phyloP scores from a whole-genome alignment of 2,797 vertebrate genomes.

The Nannoperca obscura region DNA sequence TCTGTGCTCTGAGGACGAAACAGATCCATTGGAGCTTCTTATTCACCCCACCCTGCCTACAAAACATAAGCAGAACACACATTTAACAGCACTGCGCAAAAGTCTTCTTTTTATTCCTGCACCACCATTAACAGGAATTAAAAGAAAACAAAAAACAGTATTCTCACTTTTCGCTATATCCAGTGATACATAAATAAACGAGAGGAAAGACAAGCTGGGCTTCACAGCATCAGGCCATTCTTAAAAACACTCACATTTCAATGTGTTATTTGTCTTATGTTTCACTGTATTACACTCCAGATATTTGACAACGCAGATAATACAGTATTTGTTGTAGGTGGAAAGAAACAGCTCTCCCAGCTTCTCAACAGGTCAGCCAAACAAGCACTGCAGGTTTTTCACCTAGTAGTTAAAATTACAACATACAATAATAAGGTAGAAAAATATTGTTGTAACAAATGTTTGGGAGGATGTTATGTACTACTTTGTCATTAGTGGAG shows the following conservation, averaged over 20 bases:
- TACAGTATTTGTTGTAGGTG: conserved; percentile 3
- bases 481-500: conserved; percentile 85
- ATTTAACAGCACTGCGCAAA: conserved; percentile 36
- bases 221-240: conserved; percentile 52
- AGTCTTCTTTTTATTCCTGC: conserved; percentile 38
- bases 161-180: conserved; percentile 56
- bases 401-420: conserved; percentile 72
- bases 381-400: conserved; percentile 49
- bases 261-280: not conserved
- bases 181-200: conserved; percentile 66
- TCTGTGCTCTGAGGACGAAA: conserved; percentile 72
- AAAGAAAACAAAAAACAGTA: conserved; percentile 65
- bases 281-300: conserved; percentile 34
- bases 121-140: conserved; percentile 63
- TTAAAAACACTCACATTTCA: conserved; percentile 27
- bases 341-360: conserved; percentile 17
- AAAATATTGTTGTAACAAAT: conserved; percentile 81
- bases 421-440: conserved; percentile 74
- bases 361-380: conserved; percentile 47
- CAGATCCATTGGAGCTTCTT: conserved; percentile 71
- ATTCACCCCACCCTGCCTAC: conserved; percentile 44
- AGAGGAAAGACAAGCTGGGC: conserved; percentile 46
- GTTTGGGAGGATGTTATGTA: conserved; percentile 82
- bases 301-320: conserved; percentile 34
- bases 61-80: conserved; percentile 55